A percentile compares a stretch with the other conserved stretches of the same genome.
These are phyloP conservation scores for Anagyrus pseudococci DNA, from an alignment of 2,888 invertebrate genomes.

Conservation along the genomic window DNA sequence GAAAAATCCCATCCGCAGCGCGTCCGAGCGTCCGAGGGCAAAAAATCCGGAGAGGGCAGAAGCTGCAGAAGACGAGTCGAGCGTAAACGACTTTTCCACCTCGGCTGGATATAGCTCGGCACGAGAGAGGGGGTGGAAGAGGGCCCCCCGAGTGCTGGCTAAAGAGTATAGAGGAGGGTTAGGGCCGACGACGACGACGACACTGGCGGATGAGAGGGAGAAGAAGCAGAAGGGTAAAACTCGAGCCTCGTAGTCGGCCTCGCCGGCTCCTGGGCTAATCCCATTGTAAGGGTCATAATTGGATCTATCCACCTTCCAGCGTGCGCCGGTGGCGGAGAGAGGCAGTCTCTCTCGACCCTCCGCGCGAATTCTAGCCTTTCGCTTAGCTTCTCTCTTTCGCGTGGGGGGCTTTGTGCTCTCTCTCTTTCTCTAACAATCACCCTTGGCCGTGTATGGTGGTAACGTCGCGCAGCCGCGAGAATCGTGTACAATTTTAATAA, in stretches of 20 bases:
- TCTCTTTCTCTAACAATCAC: constrained; percentile 15
- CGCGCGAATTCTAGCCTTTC: constrained; percentile 12
- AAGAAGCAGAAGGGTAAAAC: constrained; percentile 15
- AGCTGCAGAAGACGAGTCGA: neutral
- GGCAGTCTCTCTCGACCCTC: neutral
- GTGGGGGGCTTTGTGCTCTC: neutral
- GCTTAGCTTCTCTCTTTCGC: neutral
- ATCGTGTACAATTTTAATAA: constrained; percentile 27
- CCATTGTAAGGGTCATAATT: constrained; percentile 40
- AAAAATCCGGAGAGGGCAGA: constrained; percentile 3
- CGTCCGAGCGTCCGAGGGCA: constrained; percentile 6
- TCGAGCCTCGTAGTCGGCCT: constrained; percentile 3
- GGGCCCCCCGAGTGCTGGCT: too few relatives aligned
- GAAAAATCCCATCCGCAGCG: constrained; percentile 4
- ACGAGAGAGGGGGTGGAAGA: neutral
- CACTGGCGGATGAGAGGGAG: too few relatives aligned
- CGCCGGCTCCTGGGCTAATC: constrained; percentile 28
- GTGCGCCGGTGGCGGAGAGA: too few relatives aligned
- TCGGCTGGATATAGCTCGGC: neutral
- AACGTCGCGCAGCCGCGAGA: neutral
- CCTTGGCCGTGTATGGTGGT: neutral
- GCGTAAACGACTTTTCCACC: constrained; percentile 32
- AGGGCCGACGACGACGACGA: too few relatives aligned
- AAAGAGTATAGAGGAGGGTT: too few relatives aligned
- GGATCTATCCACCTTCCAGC: constrained; percentile 34